Evolutionary conservation across 2,113 vertebrate species (phyloP), one percentile per base, ranked within the genome.

Genomic region (Australoheros scitulus): DNA sequence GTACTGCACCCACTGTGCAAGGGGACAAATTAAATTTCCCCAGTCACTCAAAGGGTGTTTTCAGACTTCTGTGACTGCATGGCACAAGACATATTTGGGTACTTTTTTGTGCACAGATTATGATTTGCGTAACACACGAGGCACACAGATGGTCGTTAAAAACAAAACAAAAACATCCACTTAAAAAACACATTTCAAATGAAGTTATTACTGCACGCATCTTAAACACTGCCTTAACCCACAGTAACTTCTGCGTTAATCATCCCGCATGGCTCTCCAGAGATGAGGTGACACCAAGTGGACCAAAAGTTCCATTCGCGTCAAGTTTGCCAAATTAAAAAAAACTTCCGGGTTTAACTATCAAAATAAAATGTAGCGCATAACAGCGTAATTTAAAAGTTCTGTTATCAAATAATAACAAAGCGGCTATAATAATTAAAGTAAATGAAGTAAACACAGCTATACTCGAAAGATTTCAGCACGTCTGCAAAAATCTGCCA

Each of bases 361-460:
- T 84, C 92, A 92, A 87, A 91, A 77, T 91, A 88, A 91, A 87
- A 75, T 3, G 15, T 14, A 5, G 34, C 1, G 2, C 7, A 9
- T 1, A 2, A 41, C 2, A 0, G 70, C 56, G 6, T 13, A 11
- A n/a, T 17, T 5, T 7, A 59, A 78, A 55, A n/a, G 22, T 32
- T 11, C 9, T 14, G 36, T 22, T 20, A 18, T 32, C 18, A 20
- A 55, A 63, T 7, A 20, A 50, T 56, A 13, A 41, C 6, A 15
- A 14, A 15, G 59, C 1, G 1, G 18, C 2, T 26, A 1, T 7
- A 0, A 1, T 4, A 75, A 22, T 18, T 10, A 2, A 10, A 11
- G 6, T 7, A 26, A 61, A 84, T 20, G 15, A 29, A 29, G 41
- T 6, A 24, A 47, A 29, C 1, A 3, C 24, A 36, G 50, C 6